Conservation (phyloP, 2,113 vertebrate species). For the Malaclemys terrapin region DNA sequence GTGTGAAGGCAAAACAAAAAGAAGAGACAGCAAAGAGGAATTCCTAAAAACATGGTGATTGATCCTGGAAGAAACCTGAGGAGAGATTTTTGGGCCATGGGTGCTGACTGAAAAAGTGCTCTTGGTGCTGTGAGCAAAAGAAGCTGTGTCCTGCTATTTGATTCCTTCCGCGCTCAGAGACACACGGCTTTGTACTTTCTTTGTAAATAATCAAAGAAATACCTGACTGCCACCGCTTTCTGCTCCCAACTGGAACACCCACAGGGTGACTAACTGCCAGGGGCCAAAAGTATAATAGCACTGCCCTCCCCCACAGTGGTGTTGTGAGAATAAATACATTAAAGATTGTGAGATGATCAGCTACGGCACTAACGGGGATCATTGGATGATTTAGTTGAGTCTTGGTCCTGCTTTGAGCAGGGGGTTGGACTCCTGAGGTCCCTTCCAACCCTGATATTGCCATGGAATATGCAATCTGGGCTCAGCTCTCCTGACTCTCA, state of each 20-base stretch:
- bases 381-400: too few species aligned
- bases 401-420: too few species aligned
- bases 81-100: too few species aligned
- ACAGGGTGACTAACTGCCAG: neutral
- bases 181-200: neutral
- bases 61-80: neutral
- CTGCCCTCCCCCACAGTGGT: neutral
- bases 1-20: neutral
- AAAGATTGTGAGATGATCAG: neutral
- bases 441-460: neutral
- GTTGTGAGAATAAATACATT: neutral
- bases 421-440: too few species aligned
- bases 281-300: fast-evolving
- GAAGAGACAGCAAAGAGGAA: neutral
- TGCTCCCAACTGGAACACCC: neutral
- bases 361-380: fast-evolving
- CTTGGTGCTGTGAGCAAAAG: neutral
- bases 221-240: neutral
- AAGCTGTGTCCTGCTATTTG: neutral
- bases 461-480: fast-evolving
- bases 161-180: neutral
- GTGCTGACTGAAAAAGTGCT: neutral
- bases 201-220: neutral
- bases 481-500: neutral
- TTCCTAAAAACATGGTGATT: neutral